phyloP scores from a whole-genome alignment of 2,888 invertebrate species.

The Agrochola circellaris region DNA sequence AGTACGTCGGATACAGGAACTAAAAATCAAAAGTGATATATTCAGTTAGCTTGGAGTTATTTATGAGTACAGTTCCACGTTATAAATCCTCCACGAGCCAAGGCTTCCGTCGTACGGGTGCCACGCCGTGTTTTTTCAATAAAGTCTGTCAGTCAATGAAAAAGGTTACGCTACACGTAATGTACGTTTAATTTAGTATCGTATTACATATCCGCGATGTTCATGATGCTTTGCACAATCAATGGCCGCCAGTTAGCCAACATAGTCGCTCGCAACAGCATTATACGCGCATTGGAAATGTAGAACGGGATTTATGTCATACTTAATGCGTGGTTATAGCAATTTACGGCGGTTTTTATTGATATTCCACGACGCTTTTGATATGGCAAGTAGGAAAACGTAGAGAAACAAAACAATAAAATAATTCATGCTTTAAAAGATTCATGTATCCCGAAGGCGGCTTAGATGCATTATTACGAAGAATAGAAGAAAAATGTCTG shows the following conservation, averaged over 20 bases:
- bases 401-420: conserved; percentile 5
- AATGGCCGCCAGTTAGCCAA: conserved; percentile 62
- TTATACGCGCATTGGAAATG: conserved; percentile 62
- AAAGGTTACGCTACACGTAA: conserved; percentile 56
- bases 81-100: conserved; percentile 58
- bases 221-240: conserved; percentile 66
- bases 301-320: conserved; percentile 70
- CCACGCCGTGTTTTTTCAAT: conserved; percentile 36
- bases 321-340: conserved; percentile 51
- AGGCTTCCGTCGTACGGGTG: conserved; percentile 45
- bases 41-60: conserved; percentile 32
- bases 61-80: conserved; percentile 39
- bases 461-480: conserved; percentile 14
- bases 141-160: conserved; percentile 49
- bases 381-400: conserved; percentile 12
- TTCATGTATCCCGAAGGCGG: conserved; percentile 17
- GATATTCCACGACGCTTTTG: conserved; percentile 43
- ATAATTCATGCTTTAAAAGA: conserved; percentile 22
- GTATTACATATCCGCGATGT: conserved; percentile 64
- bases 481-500: conserved; percentile 5
- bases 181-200: conserved; percentile 63
- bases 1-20: conserved; percentile 27
- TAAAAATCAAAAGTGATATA: conserved; percentile 30
- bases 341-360: conserved; percentile 58
- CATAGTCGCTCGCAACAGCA: conserved; percentile 52